Base-by-base conservation (phyloP, 2,888 invertebrate genomes). In the Acrobasis consociella region DNA sequence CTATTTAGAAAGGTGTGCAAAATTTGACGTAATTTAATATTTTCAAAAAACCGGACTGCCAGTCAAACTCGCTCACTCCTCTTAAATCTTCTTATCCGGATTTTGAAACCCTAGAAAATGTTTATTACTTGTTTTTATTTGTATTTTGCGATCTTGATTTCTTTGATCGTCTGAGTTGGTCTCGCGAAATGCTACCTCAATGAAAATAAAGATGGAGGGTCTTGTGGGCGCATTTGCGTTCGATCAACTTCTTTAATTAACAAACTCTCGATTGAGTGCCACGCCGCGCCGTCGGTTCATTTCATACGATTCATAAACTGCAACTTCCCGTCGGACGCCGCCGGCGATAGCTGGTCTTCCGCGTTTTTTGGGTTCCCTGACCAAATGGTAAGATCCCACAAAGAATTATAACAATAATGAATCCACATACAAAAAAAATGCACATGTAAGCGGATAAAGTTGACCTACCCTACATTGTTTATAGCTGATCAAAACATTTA, bases 241-340 rank as follows among this genome's bases (percentile, higher is more conserved):
- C 68, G 68, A 71, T 71, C 68, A 65, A 69, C 64, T 68, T 56
- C 72, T 68, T 77, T 78, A 79, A 78, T 79, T 74, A 81, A 75
- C 73, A 67, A 69, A 76, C 69, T 71, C 70, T 74, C 74, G 72
- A 80, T 80, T 79, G 80, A 78, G 76, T 77, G 69, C 65, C 72
- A 65, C 63, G 67, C 73, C 75, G 68, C 63, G 67, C 73, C 75
- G 68, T 73, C 73, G 66, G 68, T 71, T 69, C 66, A 69, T 67
- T 72, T 72, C 72, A 74, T 74, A 75, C 74, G 74, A 80, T 77
- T 78, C 74, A 76, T 71, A 69, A 76, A 74, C 70, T 69, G 68
- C 71, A 67, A 72, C 74, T 73, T 74, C 77, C 76, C 68, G 70
- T 71, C 64, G 58, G 66, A 66, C 64, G 68, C 71, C 71, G 65